Conservation (phyloP, 2,113 vertebrate genomes). For the Grammomys dolichurus region DNA sequence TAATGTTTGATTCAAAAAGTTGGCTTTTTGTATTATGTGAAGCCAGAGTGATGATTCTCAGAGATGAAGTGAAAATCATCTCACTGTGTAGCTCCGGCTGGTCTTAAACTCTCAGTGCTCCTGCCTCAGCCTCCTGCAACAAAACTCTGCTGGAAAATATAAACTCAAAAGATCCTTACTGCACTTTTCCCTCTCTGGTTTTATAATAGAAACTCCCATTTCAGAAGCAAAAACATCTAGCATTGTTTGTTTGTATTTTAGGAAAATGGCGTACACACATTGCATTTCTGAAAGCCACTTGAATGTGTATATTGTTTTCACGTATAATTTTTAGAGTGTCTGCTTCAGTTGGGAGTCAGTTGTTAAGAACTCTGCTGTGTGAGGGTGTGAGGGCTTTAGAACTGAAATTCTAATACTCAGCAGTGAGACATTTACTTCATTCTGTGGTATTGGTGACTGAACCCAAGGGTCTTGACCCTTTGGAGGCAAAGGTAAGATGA, state of each 20-base stretch:
- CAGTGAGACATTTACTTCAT: neutral
- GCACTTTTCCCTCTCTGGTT: conserved; percentile 60
- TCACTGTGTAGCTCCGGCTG: neutral
- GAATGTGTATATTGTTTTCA: neutral
- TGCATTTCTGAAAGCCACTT: neutral
- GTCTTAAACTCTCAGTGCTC: neutral
- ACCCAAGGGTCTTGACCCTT: neutral
- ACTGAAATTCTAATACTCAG: neutral
- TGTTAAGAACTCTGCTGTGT: neutral
- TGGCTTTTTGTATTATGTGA: conserved; percentile 12
- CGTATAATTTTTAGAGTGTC: neutral
- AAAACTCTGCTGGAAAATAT: neutral
- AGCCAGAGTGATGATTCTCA: conserved; percentile 63
- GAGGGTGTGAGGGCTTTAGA: neutral
- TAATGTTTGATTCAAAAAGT: conserved; percentile 53
- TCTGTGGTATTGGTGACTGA: neutral
- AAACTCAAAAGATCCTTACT: conserved; percentile 40
- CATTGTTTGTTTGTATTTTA: neutral
- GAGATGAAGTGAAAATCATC: conserved; percentile 19
- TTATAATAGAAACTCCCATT: neutral
- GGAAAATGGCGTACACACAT: neutral
- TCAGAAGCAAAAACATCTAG: no score
- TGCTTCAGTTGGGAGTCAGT: neutral
- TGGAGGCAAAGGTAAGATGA: no score
- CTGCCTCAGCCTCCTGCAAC: neutral